Evolutionary conservation across 2,888 invertebrate genomes (phyloP), one percentile per base, ranked within the genome.

Genomic region (Sisyra nigra): DNA sequence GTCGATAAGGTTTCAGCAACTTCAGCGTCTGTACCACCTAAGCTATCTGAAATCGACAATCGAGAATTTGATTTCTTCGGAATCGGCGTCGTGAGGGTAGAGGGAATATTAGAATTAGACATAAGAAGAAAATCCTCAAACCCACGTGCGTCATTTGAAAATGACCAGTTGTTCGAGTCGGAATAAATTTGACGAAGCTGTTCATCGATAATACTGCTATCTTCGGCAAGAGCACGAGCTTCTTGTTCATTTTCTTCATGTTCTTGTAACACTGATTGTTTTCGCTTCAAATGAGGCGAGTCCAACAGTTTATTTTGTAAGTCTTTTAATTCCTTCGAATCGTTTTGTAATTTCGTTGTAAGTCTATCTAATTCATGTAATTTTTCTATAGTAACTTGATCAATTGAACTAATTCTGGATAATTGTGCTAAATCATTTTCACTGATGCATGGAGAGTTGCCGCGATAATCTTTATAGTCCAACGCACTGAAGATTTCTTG

Each of bases 401-500:
- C 82, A 58, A 84, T 74, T 48, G 79, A 74, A 63, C 78, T 81
- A 59, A 83, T 71, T 55, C 77, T 71, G 49, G 78, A 76, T 50
- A 83, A 66, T 64, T 83, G 80, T 49, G 78, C 80, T 52, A 84
- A 66, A 60, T 84, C 84, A 59, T 80, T 77, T 62, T 83, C 83
- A 57, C 76, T 81, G 50, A 83, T 74, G 55, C 77, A 79, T 5
- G 82, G 76, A 24, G 77, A 77, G 54, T 78, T 74, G 45, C 80
- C 81, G 46, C 80, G 68, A 54, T 84, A 84, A 58, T 80, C 79
- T 62, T 82, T 82, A 55, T 84, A 84, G 61, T 84, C 84, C 47
- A 76, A 68, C 4, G 83, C 72, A 58, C 80, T 82, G 55, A 76
- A 84, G 41, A 82, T 72, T 63, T 81, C 72, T 44, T 71, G 67